A percentile compares a stretch with the other conserved stretches of the same genome.
These are phyloP conservation scores for Actinemys pallida DNA, from an alignment of 2,113 vertebrate species.

Conservation along the genomic window DNA sequence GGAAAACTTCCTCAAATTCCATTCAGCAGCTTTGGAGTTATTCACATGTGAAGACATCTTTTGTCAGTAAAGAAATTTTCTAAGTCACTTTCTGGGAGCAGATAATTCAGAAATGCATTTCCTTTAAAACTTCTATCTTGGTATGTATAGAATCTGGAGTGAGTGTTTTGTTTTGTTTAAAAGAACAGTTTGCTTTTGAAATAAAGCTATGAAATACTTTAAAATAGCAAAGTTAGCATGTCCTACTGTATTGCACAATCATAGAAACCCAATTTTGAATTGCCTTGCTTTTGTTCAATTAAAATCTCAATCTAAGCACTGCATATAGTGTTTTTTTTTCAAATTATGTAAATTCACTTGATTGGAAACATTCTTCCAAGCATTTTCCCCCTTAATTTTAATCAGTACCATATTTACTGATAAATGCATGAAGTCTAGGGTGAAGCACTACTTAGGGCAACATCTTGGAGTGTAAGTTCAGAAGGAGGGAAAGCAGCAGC, in stretches of 20 bases:
- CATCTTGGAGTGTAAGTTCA: background rate
- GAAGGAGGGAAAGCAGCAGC: background rate
- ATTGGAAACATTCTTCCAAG: background rate
- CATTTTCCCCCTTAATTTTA: background rate
- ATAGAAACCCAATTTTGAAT: background rate
- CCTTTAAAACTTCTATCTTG: background rate
- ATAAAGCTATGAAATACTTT: background rate
- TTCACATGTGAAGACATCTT: background rate
- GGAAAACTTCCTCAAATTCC: background rate
- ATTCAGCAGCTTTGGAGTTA: background rate
- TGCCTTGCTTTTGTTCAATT: background rate
- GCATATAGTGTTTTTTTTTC: background rate
- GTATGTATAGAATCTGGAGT: background rate
- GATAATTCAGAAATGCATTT: background rate
- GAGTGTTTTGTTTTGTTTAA: background rate
- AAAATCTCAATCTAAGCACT: background rate
- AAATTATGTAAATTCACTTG: background rate
- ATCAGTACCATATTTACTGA: background rate
- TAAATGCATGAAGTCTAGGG: rapidly evolving
- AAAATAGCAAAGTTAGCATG: background rate
- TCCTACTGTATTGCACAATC: slow-evolving; percentile 24
- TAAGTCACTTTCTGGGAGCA: background rate
- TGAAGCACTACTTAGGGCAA: background rate
- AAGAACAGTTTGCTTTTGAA: background rate
- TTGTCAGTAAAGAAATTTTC: background rate